These are phyloP conservation scores for Zosterops japonicus DNA, from an alignment of 2,113 vertebrate species.

Conservation along the genomic window DNA sequence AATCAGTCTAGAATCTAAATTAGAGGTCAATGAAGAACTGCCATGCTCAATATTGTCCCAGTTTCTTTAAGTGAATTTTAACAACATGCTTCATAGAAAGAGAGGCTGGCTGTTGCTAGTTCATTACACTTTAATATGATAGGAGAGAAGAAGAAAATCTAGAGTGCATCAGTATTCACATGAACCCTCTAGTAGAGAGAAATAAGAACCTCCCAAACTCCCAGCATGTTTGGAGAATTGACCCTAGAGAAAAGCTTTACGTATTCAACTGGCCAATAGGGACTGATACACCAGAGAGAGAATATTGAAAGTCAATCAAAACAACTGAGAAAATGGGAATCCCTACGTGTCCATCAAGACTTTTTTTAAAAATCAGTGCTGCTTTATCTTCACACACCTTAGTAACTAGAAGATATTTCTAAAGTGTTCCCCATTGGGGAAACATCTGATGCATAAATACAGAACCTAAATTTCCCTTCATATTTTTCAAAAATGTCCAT, in stretches of 20 bases:
- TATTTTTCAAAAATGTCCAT: neutral
- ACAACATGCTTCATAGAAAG: neutral
- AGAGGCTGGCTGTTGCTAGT: neutral
- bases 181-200: neutral
- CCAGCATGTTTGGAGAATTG: neutral
- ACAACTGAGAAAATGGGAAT: neutral
- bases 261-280: neutral
- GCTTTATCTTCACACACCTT: neutral
- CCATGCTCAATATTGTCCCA: fast-evolving
- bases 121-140: neutral
- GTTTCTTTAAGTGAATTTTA: neutral
- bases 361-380: neutral
- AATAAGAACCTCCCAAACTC: neutral
- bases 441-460: neutral
- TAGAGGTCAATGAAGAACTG: neutral
- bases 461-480: neutral
- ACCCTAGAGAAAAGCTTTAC: neutral
- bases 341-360: fast-evolving
- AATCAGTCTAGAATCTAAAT: neutral
- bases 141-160: neutral
- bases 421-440: neutral
- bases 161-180: neutral
- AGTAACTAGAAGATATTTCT: neutral
- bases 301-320: neutral
- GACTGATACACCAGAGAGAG: neutral